A percentile compares a stretch with the other conserved stretches of the same genome.
Conservation (phyloP, 92 coral and sea anemone genomes). For the Epizoanthus fatuus region DNA sequence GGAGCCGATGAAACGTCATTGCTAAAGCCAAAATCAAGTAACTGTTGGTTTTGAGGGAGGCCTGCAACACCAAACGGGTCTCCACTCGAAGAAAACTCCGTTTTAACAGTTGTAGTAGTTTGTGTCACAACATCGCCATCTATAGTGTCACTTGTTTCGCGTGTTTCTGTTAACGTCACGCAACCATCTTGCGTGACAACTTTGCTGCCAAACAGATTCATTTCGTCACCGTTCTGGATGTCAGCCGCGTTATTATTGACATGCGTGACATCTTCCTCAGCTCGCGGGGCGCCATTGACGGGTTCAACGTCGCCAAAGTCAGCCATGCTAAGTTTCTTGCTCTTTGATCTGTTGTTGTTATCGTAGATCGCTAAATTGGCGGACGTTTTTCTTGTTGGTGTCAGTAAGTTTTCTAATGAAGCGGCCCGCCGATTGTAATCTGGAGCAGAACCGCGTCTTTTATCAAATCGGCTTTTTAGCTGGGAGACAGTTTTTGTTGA, state of each 20-base stretch:
- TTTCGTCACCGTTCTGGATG: constrained; percentile 12
- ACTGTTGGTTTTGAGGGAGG: background rate
- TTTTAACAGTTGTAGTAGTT: constrained; percentile 11
- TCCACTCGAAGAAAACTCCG: constrained; percentile 19
- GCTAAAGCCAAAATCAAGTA: constrained; percentile 24
- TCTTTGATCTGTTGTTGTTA: constrained; percentile 24
- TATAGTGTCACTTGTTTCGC: constrained; percentile 3
- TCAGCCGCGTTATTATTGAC: constrained; percentile 9
- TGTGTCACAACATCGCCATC: constrained; percentile 30
- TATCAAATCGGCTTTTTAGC: constrained; percentile 16
- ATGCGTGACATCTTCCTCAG: constrained; percentile 10
- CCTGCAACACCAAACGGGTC: constrained; percentile 9
- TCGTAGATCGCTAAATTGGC: constrained; percentile 6
- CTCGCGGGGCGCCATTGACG: constrained; percentile 25
- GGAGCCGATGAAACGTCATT: background rate
- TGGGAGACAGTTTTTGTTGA: constrained; percentile 7
- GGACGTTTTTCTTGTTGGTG: constrained; percentile 16
- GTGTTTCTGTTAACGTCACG: constrained; percentile 24
- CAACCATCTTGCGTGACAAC: constrained; percentile 3
- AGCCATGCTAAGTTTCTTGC: constrained; percentile 9
- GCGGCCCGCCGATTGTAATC: constrained; percentile 26
- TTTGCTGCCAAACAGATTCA: constrained; percentile 8
- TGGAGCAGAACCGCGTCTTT: constrained; percentile 29
- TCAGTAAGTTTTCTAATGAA: constrained; percentile 20
- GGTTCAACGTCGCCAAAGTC: constrained; percentile 17